These are phyloP conservation scores for Tetramorium parvispinum DNA, from an alignment of 1,140 invertebrate species.

Conservation along the genomic window DNA sequence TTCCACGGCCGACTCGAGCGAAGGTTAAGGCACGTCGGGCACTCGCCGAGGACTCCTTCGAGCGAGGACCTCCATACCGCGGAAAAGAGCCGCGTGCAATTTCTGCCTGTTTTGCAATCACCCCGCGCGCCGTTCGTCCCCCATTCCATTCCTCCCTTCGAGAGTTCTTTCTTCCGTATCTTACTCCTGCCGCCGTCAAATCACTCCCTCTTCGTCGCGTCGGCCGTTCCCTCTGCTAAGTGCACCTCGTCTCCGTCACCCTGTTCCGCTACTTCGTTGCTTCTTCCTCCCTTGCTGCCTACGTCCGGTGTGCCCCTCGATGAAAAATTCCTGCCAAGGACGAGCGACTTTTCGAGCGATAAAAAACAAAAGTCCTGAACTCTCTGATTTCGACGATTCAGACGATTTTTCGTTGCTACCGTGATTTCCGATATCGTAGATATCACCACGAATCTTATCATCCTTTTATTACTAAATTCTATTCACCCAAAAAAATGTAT, in stretches of 20 bases:
- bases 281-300: conserved; percentile 41
- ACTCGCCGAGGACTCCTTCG: background rate
- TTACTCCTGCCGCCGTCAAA: conserved; percentile 47
- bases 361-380: conserved; percentile 66
- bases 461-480: background rate
- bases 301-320: conserved; percentile 51
- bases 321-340: conserved; percentile 73
- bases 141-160: background rate
- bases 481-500: too few species aligned
- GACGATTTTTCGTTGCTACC: conserved; percentile 21
- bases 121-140: conserved; percentile 3
- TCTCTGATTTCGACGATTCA: conserved; percentile 50
- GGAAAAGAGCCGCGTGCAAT: conserved; percentile 55
- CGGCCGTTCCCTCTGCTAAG: conserved; percentile 66
- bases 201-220: conserved; percentile 33
- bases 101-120: conserved; percentile 43
- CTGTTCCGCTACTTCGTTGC: conserved; percentile 67
- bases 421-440: conserved; percentile 30
- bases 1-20: conserved; percentile 63
- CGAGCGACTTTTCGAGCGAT: conserved; percentile 40
- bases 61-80: conserved; percentile 24
- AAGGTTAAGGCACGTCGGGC: conserved; percentile 37
- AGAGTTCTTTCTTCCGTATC: conserved; percentile 62
- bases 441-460: background rate
- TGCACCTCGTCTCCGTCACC: conserved; percentile 70